These are phyloP conservation scores for Phaethon lepturus DNA, from an alignment of 2,113 vertebrate genomes.

Conservation along the genomic window DNA sequence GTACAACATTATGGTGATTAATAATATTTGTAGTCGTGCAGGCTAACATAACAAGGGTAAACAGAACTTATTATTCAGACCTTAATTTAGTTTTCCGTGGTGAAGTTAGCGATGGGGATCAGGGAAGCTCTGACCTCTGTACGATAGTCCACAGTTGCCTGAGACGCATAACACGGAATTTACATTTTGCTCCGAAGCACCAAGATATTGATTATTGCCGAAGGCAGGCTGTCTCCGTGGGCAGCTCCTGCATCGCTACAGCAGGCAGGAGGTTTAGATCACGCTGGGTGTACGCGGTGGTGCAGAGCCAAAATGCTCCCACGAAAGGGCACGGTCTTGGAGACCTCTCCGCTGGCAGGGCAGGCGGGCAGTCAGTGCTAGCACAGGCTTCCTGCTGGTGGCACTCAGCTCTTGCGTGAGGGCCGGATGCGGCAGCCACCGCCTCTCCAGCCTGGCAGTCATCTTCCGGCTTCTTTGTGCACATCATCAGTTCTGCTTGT, in stretches of 20 bases:
- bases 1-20: constrained; percentile 46
- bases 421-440: fast-evolving
- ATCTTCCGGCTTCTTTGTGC: background rate
- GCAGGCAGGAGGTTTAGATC: background rate
- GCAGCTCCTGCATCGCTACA: background rate
- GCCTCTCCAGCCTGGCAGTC: background rate
- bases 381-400: background rate
- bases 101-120: background rate
- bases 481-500: constrained; percentile 15
- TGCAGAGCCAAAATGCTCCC: background rate
- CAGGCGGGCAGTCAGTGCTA: background rate
- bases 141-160: background rate
- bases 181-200: background rate
- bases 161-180: fast-evolving
- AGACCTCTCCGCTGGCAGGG: fast-evolving
- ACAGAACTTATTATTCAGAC: constrained; percentile 30
- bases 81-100: constrained; percentile 36
- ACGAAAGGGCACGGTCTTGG: fast-evolving
- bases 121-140: background rate
- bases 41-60: constrained; percentile 46
- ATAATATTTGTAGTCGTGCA: constrained; percentile 46
- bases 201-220: background rate
- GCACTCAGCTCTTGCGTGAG: background rate
- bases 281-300: fast-evolving
- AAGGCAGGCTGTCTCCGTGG: background rate